Conservation (phyloP, 2,113 vertebrate species). For the Periophthalmus modestus region DNA sequence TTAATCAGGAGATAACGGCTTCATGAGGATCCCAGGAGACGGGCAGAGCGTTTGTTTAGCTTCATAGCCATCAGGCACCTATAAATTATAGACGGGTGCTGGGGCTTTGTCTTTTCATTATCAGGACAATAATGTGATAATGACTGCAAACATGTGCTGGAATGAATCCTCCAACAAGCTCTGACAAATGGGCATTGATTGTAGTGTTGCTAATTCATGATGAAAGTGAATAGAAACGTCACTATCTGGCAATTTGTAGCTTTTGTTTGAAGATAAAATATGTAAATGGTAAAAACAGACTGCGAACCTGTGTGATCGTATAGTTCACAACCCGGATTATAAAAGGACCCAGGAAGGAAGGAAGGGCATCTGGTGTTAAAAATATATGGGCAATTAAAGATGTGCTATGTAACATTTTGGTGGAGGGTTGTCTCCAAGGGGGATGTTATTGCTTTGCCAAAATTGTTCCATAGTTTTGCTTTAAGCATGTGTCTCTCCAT, state of each 20-base stretch:
- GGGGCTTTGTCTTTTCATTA: constrained; percentile 26
- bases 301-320: too few species aligned
- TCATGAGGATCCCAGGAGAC: constrained; percentile 25
- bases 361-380: too few species aligned
- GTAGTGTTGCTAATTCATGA: neutral
- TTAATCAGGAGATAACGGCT: constrained; percentile 39
- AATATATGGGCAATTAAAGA: too few species aligned
- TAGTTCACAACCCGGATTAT: too few species aligned
- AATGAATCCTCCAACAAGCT: constrained; percentile 26
- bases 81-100: constrained; percentile 37
- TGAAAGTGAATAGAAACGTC: neutral
- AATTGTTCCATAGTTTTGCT: too few species aligned
- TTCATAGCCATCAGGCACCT: constrained; percentile 29
- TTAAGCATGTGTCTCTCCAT: too few species aligned
- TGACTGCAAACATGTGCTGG: constrained; percentile 6
- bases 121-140: constrained; percentile 30
- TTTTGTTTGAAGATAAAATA: neutral
- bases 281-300: neutral
- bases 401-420: too few species aligned
- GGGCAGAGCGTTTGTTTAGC: constrained; percentile 32
- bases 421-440: too few species aligned
- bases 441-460: too few species aligned
- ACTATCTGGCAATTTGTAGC: neutral
- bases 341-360: too few species aligned
- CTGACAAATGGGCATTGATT: constrained; percentile 17